Evolutionary conservation across 2,113 vertebrate genomes (phyloP).

Genomic region (Arvicanthis niloticus): DNA sequence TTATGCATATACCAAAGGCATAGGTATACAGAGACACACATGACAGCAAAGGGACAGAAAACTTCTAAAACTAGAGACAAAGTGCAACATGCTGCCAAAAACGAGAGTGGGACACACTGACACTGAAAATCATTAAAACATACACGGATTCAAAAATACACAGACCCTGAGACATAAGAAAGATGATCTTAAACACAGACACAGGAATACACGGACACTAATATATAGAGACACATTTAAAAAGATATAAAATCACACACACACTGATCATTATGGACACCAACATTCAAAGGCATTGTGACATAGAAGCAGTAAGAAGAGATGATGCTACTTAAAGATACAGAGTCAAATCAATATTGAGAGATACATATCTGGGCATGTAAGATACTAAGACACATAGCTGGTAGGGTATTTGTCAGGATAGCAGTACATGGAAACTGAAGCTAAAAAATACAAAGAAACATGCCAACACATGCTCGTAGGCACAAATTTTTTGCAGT

Average conservation of each 20-base stretch:
- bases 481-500: no score
- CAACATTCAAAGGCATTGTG: not conserved
- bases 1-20: not conserved
- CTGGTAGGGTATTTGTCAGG: not conserved
- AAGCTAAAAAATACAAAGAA: not conserved
- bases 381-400: not conserved
- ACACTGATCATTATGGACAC: not conserved
- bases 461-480: not conserved
- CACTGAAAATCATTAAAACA: not conserved
- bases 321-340: not conserved
- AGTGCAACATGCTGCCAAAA: not conserved
- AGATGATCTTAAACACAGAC: not conserved
- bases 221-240: not conserved
- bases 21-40: not conserved
- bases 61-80: not conserved
- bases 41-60: not conserved
- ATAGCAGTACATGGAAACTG: not conserved
- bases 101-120: not conserved
- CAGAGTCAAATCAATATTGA: not conserved
- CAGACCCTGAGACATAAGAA: not conserved
- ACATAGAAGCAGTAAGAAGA: not conserved
- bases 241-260: not conserved
- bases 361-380: not conserved
- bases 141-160: not conserved
- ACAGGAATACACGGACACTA: not conserved